Base-by-base conservation (phyloP, 2,797 vertebrate genomes). In the Heterohyrax brucei region DNA sequence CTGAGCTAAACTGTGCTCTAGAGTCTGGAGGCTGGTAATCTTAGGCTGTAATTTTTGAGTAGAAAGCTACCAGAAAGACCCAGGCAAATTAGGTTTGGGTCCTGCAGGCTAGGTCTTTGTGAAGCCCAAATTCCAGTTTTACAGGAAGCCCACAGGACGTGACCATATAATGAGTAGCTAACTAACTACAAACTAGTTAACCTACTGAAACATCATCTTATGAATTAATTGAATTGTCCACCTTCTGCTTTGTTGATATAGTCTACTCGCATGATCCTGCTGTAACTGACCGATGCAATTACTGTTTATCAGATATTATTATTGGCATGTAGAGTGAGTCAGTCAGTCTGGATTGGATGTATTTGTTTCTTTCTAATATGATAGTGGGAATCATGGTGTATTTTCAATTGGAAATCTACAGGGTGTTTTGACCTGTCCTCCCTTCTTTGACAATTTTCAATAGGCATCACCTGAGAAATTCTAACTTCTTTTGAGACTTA, bases 391-490 rank as follows among this genome's bases (percentile, higher is more conserved):
- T 19, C 81, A 14, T 28, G 70, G 39, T 13, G n/a, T 93, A 33
- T 89, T 94, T 78, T 73, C 44, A 68, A 78, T 50, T 66, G 46
- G 68, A 87, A 95, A 89, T 84, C 53, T 62, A 77, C 30, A 92
- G 24, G 88, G 18, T 79, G 21, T 53, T 95, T 89, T 48, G 21
- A 13, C 22, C 79, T 77, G 7, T 33, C 16, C 18, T 83, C 61
- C 7, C 21, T 59, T 5, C 44, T 79, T 94, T 59, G 62, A 53
- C 62, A 76, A 64, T 28, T 78, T 53, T 39, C 79, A 68, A 3
- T 82, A 66, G 64, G 77, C n/a, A 48, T 93, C 53, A 97, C 72
- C 84, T 30, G 33, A 88, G 79, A 96, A 68, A 93, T 61, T 81
- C 56, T 16, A 24, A 7, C n/a, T 68, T 73, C 28, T 95, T 92